phyloP scores from a whole-genome alignment of 2,888 invertebrate species.

The Arge pagana region DNA sequence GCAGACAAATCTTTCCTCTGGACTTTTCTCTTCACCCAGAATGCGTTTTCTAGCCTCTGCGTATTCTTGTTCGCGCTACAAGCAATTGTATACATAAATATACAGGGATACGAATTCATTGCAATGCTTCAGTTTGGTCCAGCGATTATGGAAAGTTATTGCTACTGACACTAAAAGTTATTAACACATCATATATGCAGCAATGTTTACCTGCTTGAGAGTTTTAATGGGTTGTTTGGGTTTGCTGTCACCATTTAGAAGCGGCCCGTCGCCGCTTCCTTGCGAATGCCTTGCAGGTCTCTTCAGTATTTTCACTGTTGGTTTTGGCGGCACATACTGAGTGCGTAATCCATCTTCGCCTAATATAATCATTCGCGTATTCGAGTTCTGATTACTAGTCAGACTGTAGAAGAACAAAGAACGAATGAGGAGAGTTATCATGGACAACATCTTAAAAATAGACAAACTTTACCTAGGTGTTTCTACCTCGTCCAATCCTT shows the following conservation, averaged over 20 bases:
- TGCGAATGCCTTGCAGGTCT: slow-evolving; percentile 64
- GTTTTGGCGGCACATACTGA: slow-evolving; percentile 78
- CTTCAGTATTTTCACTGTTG: slow-evolving; percentile 83
- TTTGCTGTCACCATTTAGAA: slow-evolving; percentile 70
- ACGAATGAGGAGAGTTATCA: neutral
- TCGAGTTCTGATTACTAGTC: slow-evolving; percentile 36
- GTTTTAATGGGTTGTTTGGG: slow-evolving; percentile 79
- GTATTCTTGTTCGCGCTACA: slow-evolving; percentile 88
- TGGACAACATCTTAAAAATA: neutral
- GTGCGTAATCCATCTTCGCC: slow-evolving; percentile 80
- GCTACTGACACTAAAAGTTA: no score
- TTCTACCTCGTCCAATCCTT: slow-evolving; percentile 47
- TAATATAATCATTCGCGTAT: slow-evolving; percentile 71
- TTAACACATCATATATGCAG: no score
- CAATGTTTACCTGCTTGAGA: slow-evolving; percentile 65
- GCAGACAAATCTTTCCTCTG: slow-evolving; percentile 64
- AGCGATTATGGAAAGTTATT: neutral
- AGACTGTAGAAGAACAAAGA: slow-evolving; percentile 18
- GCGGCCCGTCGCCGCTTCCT: slow-evolving; percentile 61
- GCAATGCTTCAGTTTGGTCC: no score
- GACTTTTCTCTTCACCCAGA: slow-evolving; percentile 82
- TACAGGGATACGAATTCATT: neutral
- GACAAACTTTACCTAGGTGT: slow-evolving; percentile 44
- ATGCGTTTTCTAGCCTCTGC: slow-evolving; percentile 90
- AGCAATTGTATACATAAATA: neutral